phyloP scores from a whole-genome alignment of 2,113 vertebrate genomes.

The Notechis scutatus region DNA sequence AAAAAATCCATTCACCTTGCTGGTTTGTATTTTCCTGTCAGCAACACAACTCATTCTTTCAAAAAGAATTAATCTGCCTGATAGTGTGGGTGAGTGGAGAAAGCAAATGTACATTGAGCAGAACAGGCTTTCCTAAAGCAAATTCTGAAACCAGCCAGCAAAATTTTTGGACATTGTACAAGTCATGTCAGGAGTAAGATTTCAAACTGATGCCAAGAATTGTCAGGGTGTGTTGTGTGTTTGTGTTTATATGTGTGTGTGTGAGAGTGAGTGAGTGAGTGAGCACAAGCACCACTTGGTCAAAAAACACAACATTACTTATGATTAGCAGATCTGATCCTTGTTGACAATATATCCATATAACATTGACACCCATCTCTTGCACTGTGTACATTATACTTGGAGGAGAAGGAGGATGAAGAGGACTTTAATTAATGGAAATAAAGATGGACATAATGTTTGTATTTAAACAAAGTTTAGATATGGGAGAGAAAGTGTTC shows the following conservation, averaged over 20 bases:
- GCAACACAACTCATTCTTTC: conserved; percentile 49
- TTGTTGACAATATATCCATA: conserved; percentile 30
- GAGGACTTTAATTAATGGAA: neutral
- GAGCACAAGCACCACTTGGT: neutral
- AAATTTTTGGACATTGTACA: conserved; percentile 58
- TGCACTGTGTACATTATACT: neutral
- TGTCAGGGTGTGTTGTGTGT: neutral
- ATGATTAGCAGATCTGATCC: conserved; percentile 37
- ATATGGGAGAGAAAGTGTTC: too few species aligned
- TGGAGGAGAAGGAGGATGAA: neutral
- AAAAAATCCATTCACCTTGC: conserved; percentile 37
- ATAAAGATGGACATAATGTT: neutral
- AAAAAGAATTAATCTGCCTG: conserved; percentile 46
- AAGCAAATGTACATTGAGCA: conserved; percentile 54
- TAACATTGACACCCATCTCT: neutral
- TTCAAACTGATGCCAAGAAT: conserved; percentile 53
- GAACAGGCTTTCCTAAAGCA: conserved; percentile 54
- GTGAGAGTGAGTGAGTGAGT: too few species aligned
- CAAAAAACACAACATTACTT: conserved; percentile 55
- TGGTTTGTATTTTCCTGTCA: conserved; percentile 54
- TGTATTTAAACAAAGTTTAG: neutral
- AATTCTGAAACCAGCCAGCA: conserved; percentile 60
- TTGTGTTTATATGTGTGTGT: neutral
- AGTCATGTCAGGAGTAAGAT: conserved; percentile 43
- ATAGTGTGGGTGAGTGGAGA: neutral